These are phyloP conservation scores for Notarius quadriscutis DNA, from an alignment of 2,113 vertebrate genomes.

Conservation along the genomic window DNA sequence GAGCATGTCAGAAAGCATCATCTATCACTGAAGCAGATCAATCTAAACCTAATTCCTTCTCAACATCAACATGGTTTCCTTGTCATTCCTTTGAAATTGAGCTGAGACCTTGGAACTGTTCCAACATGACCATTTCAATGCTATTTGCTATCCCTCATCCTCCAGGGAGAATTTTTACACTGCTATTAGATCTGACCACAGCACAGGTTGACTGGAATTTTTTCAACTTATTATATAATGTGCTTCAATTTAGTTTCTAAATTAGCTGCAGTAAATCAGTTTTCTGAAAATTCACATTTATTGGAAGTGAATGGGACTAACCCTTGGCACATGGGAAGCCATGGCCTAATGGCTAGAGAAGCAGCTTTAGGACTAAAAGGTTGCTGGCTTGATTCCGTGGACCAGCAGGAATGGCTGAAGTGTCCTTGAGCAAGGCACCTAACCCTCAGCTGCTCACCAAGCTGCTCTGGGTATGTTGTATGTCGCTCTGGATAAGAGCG, in stretches of 20 bases:
- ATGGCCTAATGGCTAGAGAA: no score
- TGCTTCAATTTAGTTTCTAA: neutral
- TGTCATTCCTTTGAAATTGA: conserved; percentile 31
- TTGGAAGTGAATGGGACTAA: no score
- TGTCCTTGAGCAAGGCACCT: no score
- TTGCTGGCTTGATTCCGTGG: no score
- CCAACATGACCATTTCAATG: conserved; percentile 42
- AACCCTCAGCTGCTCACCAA: no score
- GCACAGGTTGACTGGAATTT: neutral
- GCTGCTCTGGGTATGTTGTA: no score
- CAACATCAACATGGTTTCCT: neutral
- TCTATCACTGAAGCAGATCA: conserved; percentile 19
- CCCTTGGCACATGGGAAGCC: no score
- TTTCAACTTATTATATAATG: neutral
- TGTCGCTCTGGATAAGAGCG: no score
- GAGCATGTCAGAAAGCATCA: conserved; percentile 25
- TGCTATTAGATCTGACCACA: neutral
- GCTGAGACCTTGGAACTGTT: conserved; percentile 46
- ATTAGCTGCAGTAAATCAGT: no score
- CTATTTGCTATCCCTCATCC: neutral
- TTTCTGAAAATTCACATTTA: no score
- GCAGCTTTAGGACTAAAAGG: no score
- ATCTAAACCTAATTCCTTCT: conserved; percentile 27
- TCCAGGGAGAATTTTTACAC: neutral
- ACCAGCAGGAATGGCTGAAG: no score